These are phyloP conservation scores for Amphiprion percula DNA, from an alignment of 2,113 vertebrate genomes.

Conservation along the genomic window DNA sequence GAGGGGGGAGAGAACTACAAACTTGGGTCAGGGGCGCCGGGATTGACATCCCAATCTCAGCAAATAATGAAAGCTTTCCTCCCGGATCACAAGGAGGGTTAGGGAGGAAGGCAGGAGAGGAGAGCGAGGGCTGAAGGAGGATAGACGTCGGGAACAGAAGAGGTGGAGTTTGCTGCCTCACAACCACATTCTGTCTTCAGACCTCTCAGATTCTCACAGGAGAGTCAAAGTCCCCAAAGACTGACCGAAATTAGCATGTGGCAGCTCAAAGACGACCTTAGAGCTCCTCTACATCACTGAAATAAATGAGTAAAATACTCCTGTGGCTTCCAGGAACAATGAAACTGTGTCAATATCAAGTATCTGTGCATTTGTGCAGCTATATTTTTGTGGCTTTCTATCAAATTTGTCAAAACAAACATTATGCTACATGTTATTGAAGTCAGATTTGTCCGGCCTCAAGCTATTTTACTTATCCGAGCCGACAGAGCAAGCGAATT, in stretches of 20 bases:
- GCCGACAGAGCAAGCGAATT: too few species aligned
- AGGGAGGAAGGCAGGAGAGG: slow-evolving; percentile 51
- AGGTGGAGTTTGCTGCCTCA: slow-evolving; percentile 43
- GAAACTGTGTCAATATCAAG: too few species aligned
- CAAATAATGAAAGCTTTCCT: slow-evolving; percentile 85
- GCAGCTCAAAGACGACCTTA: slow-evolving; percentile 1
- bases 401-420: too few species aligned
- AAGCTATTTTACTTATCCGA: too few species aligned
- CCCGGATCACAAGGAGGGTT: slow-evolving; percentile 68
- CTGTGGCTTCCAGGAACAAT: too few species aligned
- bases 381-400: too few species aligned
- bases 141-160: slow-evolving; percentile 19
- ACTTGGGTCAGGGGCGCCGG: slow-evolving; percentile 77
- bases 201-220: slow-evolving; percentile 19
- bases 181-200: slow-evolving; percentile 40
- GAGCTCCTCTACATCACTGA: neutral
- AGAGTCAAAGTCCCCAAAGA: neutral
- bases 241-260: slow-evolving; percentile 7
- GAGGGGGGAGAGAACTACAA: slow-evolving; percentile 63
- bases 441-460: too few species aligned
- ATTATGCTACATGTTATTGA: too few species aligned
- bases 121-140: slow-evolving; percentile 59
- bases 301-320: neutral
- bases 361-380: too few species aligned
- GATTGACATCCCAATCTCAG: slow-evolving; percentile 83